These are phyloP conservation scores for Naja naja DNA, from an alignment of 2,113 vertebrate species.

Conservation along the genomic window DNA sequence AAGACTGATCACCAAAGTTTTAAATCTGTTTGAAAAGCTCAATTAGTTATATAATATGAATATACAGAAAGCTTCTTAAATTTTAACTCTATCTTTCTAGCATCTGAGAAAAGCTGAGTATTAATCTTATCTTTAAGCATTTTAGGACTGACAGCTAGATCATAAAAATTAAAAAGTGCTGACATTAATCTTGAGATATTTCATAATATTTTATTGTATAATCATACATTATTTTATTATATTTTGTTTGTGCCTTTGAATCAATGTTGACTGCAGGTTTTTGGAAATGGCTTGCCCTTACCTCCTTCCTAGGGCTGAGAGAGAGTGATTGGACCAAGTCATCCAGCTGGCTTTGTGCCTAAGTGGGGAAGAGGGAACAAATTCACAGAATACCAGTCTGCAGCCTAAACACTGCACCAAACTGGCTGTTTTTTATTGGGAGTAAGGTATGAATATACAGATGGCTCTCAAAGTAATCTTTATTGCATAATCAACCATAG, in stretches of 20 bases:
- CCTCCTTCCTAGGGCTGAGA: background rate
- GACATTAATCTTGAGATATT: background rate
- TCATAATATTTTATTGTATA: background rate
- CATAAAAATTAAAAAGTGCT: background rate
- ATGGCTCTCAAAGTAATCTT: background rate
- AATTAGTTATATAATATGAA: background rate
- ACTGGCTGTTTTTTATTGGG: background rate
- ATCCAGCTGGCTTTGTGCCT: background rate
- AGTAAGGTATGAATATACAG: background rate
- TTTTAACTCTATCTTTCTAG: background rate
- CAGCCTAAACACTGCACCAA: background rate
- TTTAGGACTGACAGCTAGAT: background rate
- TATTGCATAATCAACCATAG: background rate
- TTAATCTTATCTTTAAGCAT: background rate
- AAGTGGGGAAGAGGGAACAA: background rate
- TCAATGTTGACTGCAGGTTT: background rate
- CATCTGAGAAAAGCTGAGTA: background rate
- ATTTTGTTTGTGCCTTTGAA: background rate
- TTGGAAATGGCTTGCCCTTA: background rate
- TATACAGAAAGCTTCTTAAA: background rate
- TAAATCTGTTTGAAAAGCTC: background rate
- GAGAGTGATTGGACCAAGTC: background rate
- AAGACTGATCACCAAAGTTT: background rate
- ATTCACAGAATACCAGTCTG: background rate
- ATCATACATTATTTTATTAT: background rate